phyloP scores from a whole-genome alignment of 1,140 invertebrate species.

The Drosophila repleta region DNA sequence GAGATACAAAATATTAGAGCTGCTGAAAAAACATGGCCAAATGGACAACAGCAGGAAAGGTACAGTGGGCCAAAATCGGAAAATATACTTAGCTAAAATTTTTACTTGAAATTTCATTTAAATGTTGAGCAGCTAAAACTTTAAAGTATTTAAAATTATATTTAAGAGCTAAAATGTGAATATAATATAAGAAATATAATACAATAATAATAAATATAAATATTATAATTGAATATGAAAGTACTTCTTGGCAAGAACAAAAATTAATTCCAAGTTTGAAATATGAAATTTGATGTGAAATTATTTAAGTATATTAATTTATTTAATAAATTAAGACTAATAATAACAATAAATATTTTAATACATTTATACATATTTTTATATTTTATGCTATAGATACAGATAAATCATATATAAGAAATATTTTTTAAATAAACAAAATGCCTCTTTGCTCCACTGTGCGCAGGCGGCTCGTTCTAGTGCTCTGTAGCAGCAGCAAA shows the following conservation, averaged over 20 bases:
- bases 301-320: too few species aligned
- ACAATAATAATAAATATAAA: background rate
- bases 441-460: background rate
- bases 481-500: background rate
- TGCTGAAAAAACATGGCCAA: conserved; percentile 41
- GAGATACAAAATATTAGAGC: conserved; percentile 47
- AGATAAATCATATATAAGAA: too few species aligned
- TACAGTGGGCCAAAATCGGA: background rate
- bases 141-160: too few species aligned
- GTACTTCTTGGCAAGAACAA: background rate
- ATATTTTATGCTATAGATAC: too few species aligned
- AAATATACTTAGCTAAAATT: background rate
- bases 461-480: conserved; percentile 15
- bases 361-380: too few species aligned
- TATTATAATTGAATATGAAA: background rate
- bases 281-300: background rate
- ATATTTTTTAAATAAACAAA: too few species aligned
- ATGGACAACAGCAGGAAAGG: conserved; percentile 37
- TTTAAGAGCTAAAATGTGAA: too few species aligned
- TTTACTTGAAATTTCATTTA: too few species aligned
- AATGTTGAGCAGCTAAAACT: too few species aligned
- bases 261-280: background rate
- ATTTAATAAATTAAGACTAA: too few species aligned
- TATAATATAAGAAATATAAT: background rate
- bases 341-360: too few species aligned